A percentile compares a stretch with the other conserved stretches of the same genome.
Evolutionary conservation across 2,888 invertebrate species (phyloP).

Genomic region (Trachelus troglodyta): DNA sequence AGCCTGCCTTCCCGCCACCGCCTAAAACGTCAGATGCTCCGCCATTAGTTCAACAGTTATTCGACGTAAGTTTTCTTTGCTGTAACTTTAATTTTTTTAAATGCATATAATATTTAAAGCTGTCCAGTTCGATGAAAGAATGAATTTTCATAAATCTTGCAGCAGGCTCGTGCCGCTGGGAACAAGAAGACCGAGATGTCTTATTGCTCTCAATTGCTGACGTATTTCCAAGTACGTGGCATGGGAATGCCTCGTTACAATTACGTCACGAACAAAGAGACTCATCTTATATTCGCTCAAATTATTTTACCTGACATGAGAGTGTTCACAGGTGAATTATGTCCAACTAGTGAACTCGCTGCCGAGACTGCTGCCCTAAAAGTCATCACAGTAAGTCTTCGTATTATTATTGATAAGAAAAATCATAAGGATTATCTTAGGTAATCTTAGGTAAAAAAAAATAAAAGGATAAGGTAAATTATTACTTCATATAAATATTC

Average conservation of each 20-base stretch:
- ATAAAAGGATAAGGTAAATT: too few relatives aligned
- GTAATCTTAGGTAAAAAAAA: too few relatives aligned
- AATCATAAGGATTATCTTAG: neutral
- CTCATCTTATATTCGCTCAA: conserved; percentile 62
- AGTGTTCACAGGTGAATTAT: conserved; percentile 66
- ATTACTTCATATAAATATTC: neutral
- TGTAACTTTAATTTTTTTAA: neutral
- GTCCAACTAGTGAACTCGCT: conserved; percentile 66
- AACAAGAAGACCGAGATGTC: conserved; percentile 37
- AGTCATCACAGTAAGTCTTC: conserved; percentile 49
- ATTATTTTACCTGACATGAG: conserved; percentile 67
- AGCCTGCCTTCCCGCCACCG: conserved; percentile 35
- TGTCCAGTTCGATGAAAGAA: neutral
- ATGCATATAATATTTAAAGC: neutral
- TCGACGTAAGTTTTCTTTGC: conserved; percentile 52
- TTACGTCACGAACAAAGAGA: conserved; percentile 57
- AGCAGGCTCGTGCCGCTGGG: conserved; percentile 55
- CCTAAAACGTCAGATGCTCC: conserved; percentile 53
- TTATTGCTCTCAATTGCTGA: conserved; percentile 62
- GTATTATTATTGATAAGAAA: neutral
- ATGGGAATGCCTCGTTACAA: conserved; percentile 67
- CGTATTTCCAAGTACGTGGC: conserved; percentile 64
- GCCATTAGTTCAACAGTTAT: conserved; percentile 61
- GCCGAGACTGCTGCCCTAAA: conserved; percentile 66
- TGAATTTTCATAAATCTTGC: conserved; percentile 21